A percentile compares a stretch with the other conserved stretches of the same genome.
These are phyloP conservation scores for Rhynchonema sp. DNA, from an alignment of 2,888 invertebrate species.

Conservation along the genomic window DNA sequence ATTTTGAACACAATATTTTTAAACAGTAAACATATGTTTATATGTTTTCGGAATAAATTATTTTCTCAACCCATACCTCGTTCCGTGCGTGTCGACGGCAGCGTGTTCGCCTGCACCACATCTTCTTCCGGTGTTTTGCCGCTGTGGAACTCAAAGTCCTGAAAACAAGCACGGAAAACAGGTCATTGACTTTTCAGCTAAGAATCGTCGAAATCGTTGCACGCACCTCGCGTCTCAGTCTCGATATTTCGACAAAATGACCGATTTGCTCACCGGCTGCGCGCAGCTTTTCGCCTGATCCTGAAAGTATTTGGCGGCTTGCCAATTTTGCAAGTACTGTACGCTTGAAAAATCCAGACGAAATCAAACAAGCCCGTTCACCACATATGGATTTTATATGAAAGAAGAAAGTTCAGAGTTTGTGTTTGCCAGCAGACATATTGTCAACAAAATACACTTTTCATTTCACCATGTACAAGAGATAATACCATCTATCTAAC, in stretches of 20 bases:
- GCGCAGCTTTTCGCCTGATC: slow-evolving; percentile 21
- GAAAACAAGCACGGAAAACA: background rate
- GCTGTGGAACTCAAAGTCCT: slow-evolving; percentile 30
- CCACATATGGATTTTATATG: no score
- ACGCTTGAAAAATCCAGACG: no score
- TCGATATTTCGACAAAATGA: slow-evolving; percentile 32
- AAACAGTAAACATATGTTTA: no score
- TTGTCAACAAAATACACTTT: no score
- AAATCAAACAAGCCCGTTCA: no score
- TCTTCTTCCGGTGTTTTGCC: slow-evolving; percentile 58
- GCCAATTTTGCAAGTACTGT: no score
- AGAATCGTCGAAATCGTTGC: background rate
- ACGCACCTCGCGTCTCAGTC: slow-evolving; percentile 27
- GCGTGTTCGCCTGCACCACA: slow-evolving; percentile 50
- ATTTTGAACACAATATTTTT: background rate
- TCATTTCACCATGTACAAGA: no score
- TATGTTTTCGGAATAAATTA: no score
- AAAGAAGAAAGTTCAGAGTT: no score
- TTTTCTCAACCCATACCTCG: slow-evolving; percentile 41
- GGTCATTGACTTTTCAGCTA: background rate
- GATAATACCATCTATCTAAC: no score
- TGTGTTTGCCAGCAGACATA: no score
- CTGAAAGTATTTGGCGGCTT: no score
- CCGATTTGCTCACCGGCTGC: slow-evolving; percentile 24
- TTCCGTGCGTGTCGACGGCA: slow-evolving; percentile 44